Conservation (phyloP, 2,113 vertebrate genomes). For the Atrichornis clamosus region DNA sequence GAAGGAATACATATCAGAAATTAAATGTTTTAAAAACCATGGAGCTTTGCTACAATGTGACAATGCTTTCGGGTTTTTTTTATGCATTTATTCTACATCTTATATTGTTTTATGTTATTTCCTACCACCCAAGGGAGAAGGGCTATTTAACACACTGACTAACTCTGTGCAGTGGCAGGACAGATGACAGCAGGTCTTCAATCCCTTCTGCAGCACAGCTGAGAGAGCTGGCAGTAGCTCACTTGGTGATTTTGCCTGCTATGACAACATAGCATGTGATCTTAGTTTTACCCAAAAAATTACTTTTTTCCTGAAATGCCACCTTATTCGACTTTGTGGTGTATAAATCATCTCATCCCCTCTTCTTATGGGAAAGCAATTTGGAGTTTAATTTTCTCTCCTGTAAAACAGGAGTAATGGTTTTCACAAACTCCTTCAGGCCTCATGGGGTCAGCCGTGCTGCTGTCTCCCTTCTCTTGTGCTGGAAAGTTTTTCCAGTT, state of each 20-base stretch:
- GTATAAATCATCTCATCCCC: background rate
- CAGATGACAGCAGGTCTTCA: background rate
- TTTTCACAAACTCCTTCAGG: background rate
- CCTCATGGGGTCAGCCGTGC: background rate
- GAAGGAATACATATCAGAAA: background rate
- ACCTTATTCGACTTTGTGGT: background rate
- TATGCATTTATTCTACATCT: background rate
- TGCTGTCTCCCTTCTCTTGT: background rate
- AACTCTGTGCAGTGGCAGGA: background rate
- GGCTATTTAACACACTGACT: background rate
- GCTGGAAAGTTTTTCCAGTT: background rate
- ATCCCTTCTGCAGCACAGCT: background rate
- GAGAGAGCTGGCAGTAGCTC: background rate
- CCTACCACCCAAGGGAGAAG: background rate
- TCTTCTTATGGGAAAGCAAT: background rate
- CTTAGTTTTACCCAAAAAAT: background rate
- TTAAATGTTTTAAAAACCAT: background rate
- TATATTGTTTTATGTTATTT: background rate
- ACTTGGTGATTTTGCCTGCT: background rate
- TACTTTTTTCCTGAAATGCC: background rate
- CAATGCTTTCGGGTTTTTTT: background rate
- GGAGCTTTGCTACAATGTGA: background rate
- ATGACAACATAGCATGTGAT: background rate
- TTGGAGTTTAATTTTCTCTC: background rate
- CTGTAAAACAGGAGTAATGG: background rate